Conservation (phyloP, 2,888 invertebrate genomes). For the Bembecia ichneumoniformis region DNA sequence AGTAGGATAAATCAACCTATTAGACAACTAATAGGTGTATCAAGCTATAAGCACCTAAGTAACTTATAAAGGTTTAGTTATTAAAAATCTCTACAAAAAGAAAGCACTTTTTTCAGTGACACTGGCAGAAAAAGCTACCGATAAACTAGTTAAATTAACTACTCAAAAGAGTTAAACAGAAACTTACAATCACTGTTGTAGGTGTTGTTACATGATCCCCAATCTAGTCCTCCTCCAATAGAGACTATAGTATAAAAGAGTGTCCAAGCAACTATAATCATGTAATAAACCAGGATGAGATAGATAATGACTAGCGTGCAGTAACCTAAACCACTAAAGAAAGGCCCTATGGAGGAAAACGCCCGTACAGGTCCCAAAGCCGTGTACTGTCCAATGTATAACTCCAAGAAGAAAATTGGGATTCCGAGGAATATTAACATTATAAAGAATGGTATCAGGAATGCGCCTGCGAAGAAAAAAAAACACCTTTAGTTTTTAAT, state of each 20-base stretch:
- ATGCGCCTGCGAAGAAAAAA: constrained; percentile 75
- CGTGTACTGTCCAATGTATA: constrained; percentile 84
- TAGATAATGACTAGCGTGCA: constrained; percentile 79
- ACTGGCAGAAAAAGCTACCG: too few relatives aligned
- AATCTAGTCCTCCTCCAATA: constrained; percentile 74
- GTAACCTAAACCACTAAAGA: constrained; percentile 75
- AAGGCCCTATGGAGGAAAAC: constrained; percentile 75
- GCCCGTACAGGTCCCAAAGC: constrained; percentile 80
- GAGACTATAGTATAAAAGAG: constrained; percentile 82
- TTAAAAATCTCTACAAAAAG: too few relatives aligned
- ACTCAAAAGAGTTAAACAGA: too few relatives aligned
- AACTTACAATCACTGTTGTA: constrained; percentile 75
- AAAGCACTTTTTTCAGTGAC: too few relatives aligned
- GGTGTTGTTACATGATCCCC: constrained; percentile 77
- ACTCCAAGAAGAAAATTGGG: constrained; percentile 85
- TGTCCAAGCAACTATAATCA: constrained; percentile 85
- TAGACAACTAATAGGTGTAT: too few relatives aligned
- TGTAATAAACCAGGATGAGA: constrained; percentile 83
- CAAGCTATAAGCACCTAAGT: too few relatives aligned
- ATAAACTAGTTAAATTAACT: too few relatives aligned
- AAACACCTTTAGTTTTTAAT: neutral
- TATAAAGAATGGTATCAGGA: constrained; percentile 80
- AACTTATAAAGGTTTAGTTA: too few relatives aligned
- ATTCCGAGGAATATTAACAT: constrained; percentile 84
- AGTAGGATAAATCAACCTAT: too few relatives aligned